A percentile compares a stretch with the other conserved stretches of the same genome.
Conservation (phyloP, 2,888 invertebrate genomes). For the Rotaria magnacalcarata region DNA sequence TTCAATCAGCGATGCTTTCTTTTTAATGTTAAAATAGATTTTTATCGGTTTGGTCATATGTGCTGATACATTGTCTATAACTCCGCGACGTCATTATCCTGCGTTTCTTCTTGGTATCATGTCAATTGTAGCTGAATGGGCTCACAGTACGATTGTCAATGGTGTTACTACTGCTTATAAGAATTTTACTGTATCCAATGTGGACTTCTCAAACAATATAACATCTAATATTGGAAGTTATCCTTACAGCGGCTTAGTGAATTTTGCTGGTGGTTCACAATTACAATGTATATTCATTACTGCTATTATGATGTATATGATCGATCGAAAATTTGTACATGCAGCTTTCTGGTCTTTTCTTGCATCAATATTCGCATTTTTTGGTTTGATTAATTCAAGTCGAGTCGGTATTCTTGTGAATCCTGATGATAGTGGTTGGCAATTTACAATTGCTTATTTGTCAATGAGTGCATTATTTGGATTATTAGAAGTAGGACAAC, state of each 20-base stretch:
- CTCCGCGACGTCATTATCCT: slow-evolving; percentile 26
- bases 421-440: background rate
- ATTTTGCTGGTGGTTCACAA: slow-evolving; percentile 11
- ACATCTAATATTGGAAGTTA: background rate
- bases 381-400: background rate
- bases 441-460: background rate
- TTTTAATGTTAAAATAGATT: background rate
- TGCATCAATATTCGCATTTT: background rate
- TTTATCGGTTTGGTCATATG: slow-evolving; percentile 17
- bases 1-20: too few relatives aligned
- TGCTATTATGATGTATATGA: slow-evolving; percentile 18
- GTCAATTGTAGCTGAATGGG: slow-evolving; percentile 13
- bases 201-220: background rate
- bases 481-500: background rate
- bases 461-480: background rate
- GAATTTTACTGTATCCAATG: background rate
- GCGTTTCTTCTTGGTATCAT: slow-evolving; percentile 25
- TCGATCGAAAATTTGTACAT: slow-evolving; percentile 23
- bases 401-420: background rate
- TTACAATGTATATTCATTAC: slow-evolving; percentile 6
- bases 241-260: background rate
- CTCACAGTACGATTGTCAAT: background rate
- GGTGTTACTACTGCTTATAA: background rate
- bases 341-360: background rate
- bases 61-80: background rate